These are phyloP conservation scores for Centrocercus urophasianus DNA, from an alignment of 2,113 vertebrate species.

Conservation along the genomic window DNA sequence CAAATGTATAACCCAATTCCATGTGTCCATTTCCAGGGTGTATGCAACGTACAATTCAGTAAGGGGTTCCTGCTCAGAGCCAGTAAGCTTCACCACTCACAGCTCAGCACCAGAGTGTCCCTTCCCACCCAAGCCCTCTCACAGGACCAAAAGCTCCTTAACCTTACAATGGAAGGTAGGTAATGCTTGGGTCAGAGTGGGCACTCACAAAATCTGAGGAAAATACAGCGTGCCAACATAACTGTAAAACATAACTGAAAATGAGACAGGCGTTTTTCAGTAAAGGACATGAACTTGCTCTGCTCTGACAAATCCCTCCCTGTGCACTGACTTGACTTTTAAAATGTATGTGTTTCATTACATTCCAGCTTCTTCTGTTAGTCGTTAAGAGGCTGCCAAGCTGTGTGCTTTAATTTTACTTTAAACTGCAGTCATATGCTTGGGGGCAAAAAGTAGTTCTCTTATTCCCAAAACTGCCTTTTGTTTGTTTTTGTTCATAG, in stretches of 20 bases:
- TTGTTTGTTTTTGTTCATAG: slow-evolving; percentile 76
- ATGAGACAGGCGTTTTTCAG: neutral
- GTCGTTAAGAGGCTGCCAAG: neutral
- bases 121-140: slow-evolving; percentile 88
- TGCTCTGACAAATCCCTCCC: slow-evolving; percentile 23
- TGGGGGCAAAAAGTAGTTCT: neutral
- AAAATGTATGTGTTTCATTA: slow-evolving; percentile 49
- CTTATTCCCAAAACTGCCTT: neutral
- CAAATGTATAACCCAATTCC: neutral
- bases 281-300: slow-evolving; percentile 8
- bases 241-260: neutral
- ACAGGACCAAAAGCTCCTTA: slow-evolving; percentile 92
- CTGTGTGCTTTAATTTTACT: slow-evolving; percentile 26
- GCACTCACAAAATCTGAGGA: neutral
- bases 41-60: slow-evolving; percentile 89
- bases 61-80: slow-evolving; percentile 92
- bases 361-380: neutral
- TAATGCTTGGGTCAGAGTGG: neutral
- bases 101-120: slow-evolving; percentile 92
- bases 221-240: neutral
- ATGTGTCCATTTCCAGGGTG: slow-evolving; percentile 79
- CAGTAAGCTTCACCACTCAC: slow-evolving; percentile 91
- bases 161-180: slow-evolving; percentile 97
- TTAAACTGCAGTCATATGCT: neutral
- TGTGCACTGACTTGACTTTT: neutral